Percentiles rank a stretch among this genome's conserved stretches.
phyloP scores from a whole-genome alignment of 2,888 invertebrate genomes.

The Heliconius charithonia region DNA sequence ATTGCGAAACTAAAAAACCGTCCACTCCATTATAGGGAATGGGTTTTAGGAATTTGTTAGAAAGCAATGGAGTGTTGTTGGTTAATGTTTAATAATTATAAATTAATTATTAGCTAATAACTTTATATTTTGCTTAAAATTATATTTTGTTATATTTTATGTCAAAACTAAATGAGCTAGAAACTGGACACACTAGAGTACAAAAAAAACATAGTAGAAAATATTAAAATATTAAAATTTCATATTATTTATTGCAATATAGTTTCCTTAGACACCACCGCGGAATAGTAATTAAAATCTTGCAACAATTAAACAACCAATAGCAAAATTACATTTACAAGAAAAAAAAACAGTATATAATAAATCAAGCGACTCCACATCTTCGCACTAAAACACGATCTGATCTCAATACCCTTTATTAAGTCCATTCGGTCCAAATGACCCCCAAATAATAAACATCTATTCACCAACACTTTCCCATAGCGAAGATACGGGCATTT shows the following conservation, averaged over 20 bases:
- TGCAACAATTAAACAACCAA: too few species aligned
- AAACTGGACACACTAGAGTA: too few species aligned
- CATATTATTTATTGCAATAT: too few species aligned
- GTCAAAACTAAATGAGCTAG: too few species aligned
- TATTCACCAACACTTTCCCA: constrained; percentile 79
- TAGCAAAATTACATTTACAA: too few species aligned
- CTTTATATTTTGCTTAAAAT: too few species aligned
- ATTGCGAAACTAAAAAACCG: constrained; percentile 80
- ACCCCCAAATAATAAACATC: constrained; percentile 80
- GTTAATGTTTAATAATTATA: not conserved
- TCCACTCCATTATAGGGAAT: constrained; percentile 73
- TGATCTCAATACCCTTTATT: constrained; percentile 64
- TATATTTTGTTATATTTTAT: not conserved
- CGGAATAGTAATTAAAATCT: too few species aligned
- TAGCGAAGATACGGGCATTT: constrained; percentile 79
- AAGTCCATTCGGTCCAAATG: constrained; percentile 72
- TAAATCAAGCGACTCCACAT: constrained; percentile 54
- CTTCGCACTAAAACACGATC: constrained; percentile 39
- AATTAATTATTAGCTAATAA: too few species aligned
- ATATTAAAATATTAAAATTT: too few species aligned
- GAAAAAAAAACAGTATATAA: not conserved
- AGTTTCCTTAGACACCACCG: too few species aligned
- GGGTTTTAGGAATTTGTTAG: constrained; percentile 66
- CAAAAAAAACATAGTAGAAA: too few species aligned
- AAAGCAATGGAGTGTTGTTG: constrained; percentile 53